These are phyloP conservation scores for Andrena cerasifolii DNA, from an alignment of 1,140 invertebrate genomes.

Conservation along the genomic window DNA sequence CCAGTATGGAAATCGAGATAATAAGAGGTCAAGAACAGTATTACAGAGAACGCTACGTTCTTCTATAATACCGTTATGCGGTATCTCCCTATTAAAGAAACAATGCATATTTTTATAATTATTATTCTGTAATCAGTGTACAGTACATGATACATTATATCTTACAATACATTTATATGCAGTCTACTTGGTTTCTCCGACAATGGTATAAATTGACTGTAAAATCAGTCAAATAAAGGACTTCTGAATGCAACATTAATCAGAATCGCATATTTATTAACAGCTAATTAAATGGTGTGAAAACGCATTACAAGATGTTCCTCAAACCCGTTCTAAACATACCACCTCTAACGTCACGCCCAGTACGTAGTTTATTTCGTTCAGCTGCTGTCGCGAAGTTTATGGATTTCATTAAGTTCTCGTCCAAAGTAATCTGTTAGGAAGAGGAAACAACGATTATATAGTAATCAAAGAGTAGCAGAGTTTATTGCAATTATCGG, in stretches of 20 bases:
- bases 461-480: background rate
- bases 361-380: rapidly evolving
- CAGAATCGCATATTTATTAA: background rate
- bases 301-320: background rate
- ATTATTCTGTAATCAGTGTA: background rate
- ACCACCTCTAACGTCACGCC: background rate
- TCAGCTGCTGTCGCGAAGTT: rapidly evolving
- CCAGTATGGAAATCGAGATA: too few relatives aligned
- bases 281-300: background rate
- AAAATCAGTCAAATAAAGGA: background rate
- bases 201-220: background rate
- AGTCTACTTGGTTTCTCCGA: background rate
- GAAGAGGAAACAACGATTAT: background rate
- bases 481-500: too few relatives aligned
- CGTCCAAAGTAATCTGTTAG: background rate
- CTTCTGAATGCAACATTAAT: background rate
- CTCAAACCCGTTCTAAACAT: rapidly evolving
- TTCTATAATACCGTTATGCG: too few relatives aligned
- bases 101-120: background rate
- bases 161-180: background rate
- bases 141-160: background rate
- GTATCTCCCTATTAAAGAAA: too few relatives aligned
- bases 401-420: background rate
- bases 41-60: too few relatives aligned
- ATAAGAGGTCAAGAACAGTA: too few relatives aligned